A percentile compares a stretch with the other conserved stretches of the same genome.
These are phyloP conservation scores for Drosophila sucinea DNA, from an alignment of 1,140 invertebrate species.

Conservation along the genomic window DNA sequence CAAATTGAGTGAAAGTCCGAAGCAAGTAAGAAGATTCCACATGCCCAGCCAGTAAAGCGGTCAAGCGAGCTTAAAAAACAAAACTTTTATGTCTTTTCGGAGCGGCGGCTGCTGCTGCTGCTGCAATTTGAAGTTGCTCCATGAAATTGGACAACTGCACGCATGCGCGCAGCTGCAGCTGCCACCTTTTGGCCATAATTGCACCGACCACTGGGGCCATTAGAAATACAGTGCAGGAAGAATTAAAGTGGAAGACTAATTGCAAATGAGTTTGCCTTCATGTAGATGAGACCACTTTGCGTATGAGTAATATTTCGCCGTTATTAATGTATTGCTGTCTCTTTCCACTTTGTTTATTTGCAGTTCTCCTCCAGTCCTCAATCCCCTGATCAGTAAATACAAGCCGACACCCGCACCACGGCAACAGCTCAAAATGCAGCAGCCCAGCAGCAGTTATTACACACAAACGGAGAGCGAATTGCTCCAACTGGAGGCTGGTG, in stretches of 20 bases:
- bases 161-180: slow-evolving; percentile 50
- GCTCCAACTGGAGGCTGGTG: slow-evolving; percentile 74
- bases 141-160: slow-evolving; percentile 60
- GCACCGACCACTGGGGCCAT: slow-evolving; percentile 19
- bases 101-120: background rate
- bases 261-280: slow-evolving; percentile 20
- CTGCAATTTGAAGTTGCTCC: slow-evolving; percentile 52
- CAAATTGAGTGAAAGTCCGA: slow-evolving; percentile 67
- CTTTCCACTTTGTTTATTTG: slow-evolving; percentile 1
- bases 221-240: slow-evolving; percentile 22
- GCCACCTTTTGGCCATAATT: slow-evolving; percentile 32
- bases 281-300: slow-evolving; percentile 4
- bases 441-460: slow-evolving; percentile 78
- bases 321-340: slow-evolving; percentile 14
- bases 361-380: slow-evolving; percentile 39
- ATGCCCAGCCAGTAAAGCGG: slow-evolving; percentile 32
- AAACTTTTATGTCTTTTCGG: slow-evolving; percentile 37
- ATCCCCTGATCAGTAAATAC: slow-evolving; percentile 33
- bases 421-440: slow-evolving; percentile 63
- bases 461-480: slow-evolving; percentile 80
- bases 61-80: slow-evolving; percentile 31
- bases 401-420: slow-evolving; percentile 72
- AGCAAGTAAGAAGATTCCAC: slow-evolving; percentile 52
- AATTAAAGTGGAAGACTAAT: slow-evolving; percentile 23
- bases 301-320: background rate